phyloP scores from a whole-genome alignment of 35 echinoderm and acorn worm genomes.

The Ophioderma brevispina region DNA sequence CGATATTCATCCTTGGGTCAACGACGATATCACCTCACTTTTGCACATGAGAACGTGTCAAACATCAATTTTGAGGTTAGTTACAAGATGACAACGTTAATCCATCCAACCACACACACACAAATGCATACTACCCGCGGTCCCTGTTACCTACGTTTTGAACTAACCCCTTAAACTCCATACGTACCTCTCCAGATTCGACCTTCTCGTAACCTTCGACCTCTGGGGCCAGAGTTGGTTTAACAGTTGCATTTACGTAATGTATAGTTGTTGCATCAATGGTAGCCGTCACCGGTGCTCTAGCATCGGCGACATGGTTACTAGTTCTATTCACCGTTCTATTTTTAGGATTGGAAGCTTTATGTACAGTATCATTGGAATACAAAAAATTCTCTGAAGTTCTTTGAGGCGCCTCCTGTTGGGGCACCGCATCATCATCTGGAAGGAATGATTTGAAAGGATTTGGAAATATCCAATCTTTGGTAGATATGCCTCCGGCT shows the following conservation, averaged over 20 bases:
- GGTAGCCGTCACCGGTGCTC: slow-evolving; percentile 39
- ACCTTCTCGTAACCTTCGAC: slow-evolving; percentile 52
- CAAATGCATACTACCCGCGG: neutral
- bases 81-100: too few species aligned
- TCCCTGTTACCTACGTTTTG: neutral
- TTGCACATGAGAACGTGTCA: too few species aligned
- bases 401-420: neutral
- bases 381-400: neutral
- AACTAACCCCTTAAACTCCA: neutral
- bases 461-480: neutral
- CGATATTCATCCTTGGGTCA: too few species aligned
- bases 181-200: slow-evolving; percentile 34
- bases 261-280: slow-evolving; percentile 53
- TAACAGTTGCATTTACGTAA: slow-evolving; percentile 58
- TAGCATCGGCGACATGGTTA: slow-evolving; percentile 16
- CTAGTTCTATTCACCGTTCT: slow-evolving; percentile 26
- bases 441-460: neutral
- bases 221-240: slow-evolving; percentile 34
- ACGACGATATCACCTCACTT: too few species aligned
- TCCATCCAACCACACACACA: neutral
- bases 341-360: neutral
- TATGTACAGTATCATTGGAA: neutral
- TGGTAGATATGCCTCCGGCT: neutral
- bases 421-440: neutral
- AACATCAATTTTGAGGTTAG: too few species aligned